Evolutionary conservation across 2,888 invertebrate genomes (phyloP).

Genomic region (Andrena minutula): DNA sequence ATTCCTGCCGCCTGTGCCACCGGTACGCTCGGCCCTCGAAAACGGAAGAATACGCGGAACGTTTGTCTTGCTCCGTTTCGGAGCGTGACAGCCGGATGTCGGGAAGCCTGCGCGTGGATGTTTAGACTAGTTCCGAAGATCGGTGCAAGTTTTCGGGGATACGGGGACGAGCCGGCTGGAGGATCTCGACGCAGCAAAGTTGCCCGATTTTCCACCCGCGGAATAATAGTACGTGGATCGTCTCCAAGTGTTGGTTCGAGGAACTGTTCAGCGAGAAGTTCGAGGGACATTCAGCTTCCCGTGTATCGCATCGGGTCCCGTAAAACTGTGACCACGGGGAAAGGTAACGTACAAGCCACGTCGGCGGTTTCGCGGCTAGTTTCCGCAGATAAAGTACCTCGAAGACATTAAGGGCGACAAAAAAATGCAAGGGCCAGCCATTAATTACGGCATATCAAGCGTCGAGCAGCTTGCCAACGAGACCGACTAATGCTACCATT

Average conservation of each 20-base stretch:
- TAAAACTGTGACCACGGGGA: slow-evolving; percentile 7
- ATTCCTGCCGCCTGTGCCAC: slow-evolving; percentile 19
- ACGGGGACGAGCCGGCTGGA: background rate
- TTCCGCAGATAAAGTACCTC: slow-evolving; percentile 31
- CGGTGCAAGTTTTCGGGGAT: background rate
- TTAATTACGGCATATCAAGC: slow-evolving; percentile 70
- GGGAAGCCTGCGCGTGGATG: slow-evolving; percentile 8
- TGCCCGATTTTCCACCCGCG: too few species aligned
- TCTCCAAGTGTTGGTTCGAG: too few species aligned
- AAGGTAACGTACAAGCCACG: background rate
- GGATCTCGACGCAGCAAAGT: background rate
- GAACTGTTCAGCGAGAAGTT: too few species aligned
- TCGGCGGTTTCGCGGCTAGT: slow-evolving; percentile 17
- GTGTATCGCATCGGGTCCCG: background rate
- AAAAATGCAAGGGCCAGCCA: slow-evolving; percentile 46
- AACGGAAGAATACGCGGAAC: slow-evolving; percentile 41
- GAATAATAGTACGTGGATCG: too few species aligned
- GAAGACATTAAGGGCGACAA: background rate
- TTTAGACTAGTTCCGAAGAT: slow-evolving; percentile 11
- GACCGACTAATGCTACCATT: slow-evolving; percentile 67
- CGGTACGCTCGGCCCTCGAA: slow-evolving; percentile 45
- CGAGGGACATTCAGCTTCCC: background rate
- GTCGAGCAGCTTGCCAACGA: slow-evolving; percentile 58
- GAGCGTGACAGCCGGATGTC: slow-evolving; percentile 48
- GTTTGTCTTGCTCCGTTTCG: slow-evolving; percentile 35